A percentile compares a stretch with the other conserved stretches of the same genome.
Conservation (phyloP, 2,797 vertebrate species). For the Leuciscus waleckii region DNA sequence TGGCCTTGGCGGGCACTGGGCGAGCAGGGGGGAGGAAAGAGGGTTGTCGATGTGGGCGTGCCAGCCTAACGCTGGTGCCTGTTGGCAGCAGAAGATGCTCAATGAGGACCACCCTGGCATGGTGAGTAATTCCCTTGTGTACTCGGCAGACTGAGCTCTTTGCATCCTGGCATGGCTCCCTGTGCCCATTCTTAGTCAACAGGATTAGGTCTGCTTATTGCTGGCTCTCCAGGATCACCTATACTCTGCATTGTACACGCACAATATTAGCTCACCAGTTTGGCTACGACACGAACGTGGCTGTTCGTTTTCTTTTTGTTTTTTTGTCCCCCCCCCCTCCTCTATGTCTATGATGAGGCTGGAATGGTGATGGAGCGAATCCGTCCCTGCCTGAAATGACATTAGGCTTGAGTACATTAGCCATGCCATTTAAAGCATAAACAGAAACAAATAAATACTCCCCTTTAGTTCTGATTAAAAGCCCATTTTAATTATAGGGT, state of each 20-base stretch:
- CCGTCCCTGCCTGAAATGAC: constrained; percentile 64
- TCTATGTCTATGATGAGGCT: constrained; percentile 64
- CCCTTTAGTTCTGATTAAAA: constrained; percentile 62
- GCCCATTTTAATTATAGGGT: constrained; percentile 59
- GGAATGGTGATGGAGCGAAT: constrained; percentile 66
- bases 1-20: constrained; percentile 56
- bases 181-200: constrained; percentile 82
- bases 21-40: constrained; percentile 43
- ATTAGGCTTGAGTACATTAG: constrained; percentile 73
- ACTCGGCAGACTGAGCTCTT: constrained; percentile 71
- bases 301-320: constrained; percentile 3
- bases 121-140: constrained; percentile 75
- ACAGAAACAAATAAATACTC: constrained; percentile 66
- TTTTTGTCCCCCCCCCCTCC: constrained; percentile 24
- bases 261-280: constrained; percentile 76
- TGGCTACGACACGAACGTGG: constrained; percentile 68
- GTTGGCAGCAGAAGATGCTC: constrained; percentile 68
- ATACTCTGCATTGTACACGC: constrained; percentile 76
- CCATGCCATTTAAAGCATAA: constrained; percentile 68
- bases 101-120: constrained; percentile 74
- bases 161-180: constrained; percentile 78
- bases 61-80: constrained; percentile 67
- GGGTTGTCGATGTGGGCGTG: constrained; percentile 58
- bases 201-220: constrained; percentile 84
- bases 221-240: constrained; percentile 80